Base-by-base conservation (phyloP, 1,140 invertebrate species). In the Oryzaephilus surinamensis region DNA sequence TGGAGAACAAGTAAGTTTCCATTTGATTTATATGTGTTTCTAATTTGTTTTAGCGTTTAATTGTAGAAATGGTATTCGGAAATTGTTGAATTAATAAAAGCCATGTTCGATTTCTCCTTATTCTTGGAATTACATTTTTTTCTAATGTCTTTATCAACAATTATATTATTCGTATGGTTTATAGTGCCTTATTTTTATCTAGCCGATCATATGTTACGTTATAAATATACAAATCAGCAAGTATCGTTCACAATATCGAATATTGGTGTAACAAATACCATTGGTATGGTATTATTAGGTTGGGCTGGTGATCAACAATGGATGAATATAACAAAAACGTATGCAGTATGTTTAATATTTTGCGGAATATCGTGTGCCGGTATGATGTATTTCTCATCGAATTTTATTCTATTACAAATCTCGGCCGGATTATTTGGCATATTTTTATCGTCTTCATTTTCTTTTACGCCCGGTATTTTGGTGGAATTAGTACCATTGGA, bases 161-260 rank as follows among this genome's bases (percentile, higher is more conserved):
- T 90, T 46, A 71, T 90, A 21, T 67, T 92, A 12, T 91, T 90
- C 61, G 81, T 79, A 48, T 93, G 84, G 81, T 89, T 89, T 58
- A 89, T 91, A 49, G 81, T 90, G 31, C 86, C 86, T 20, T 92
- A 93, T 65, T 84, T 92, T 57, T 93, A 88, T 60, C 65, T 91
- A 14, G 80, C 81, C 27, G 84, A 89, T 38, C 72, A 77, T 53
- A 69, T 81, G 61, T 71, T 66, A 16, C 64, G 69, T 19, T 67
- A 73, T 43, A 65, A 68, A 0, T 81, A 82, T 48, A 66, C 68
- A 6, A 76, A 84, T 42, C 71, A 77, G n/a, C 72, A 79, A 29
- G 80, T 77, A 23, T 85, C 86, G 2, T 70, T 74, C 39, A 67
- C 89, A 32, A 71, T 91, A 36, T 86, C 84, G 40, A 71, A 82